Percentiles rank a stretch among this genome's conserved stretches.
phyloP scores from a whole-genome alignment of 2,113 vertebrate genomes.

The Gopherus evgoodei region DNA sequence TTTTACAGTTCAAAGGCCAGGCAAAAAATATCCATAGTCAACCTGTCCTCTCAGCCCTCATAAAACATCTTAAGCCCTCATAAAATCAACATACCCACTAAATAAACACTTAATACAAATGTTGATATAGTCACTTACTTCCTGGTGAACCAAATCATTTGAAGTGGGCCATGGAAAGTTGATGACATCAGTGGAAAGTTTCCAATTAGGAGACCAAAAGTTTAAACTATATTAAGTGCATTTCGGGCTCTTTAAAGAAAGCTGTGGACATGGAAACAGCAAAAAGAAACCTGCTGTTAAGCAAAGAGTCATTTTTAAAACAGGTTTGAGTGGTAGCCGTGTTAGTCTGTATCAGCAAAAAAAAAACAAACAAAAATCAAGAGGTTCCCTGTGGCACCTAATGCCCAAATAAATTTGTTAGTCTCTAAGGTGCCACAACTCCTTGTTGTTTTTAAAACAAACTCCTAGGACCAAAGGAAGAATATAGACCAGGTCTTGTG shows the following conservation, averaged over 20 bases:
- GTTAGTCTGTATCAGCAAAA: too few relatives aligned
- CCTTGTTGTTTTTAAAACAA: rapidly evolving
- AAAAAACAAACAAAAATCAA: too few relatives aligned
- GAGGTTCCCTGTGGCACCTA: too few relatives aligned
- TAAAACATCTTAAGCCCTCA: constrained; percentile 13
- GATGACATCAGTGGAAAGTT: constrained; percentile 52
- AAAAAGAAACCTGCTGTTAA: background rate
- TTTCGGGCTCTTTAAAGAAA: background rate
- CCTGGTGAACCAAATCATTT: constrained; percentile 15
- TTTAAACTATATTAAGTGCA: background rate
- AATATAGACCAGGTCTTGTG: background rate
- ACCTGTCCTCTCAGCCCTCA: constrained; percentile 26
- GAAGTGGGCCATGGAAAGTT: constrained; percentile 36
- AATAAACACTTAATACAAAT: constrained; percentile 59
- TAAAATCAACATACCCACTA: constrained; percentile 55
- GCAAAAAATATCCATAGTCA: constrained; percentile 13
- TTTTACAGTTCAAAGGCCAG: constrained; percentile 27
- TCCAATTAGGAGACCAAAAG: constrained; percentile 37
- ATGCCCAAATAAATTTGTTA: too few relatives aligned
- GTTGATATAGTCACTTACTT: constrained; percentile 58
- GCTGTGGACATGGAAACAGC: background rate
- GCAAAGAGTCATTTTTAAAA: background rate
- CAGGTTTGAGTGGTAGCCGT: too few relatives aligned
- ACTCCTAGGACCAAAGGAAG: background rate
- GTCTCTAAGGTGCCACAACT: too few relatives aligned